Percentiles rank a stretch among this genome's conserved stretches.
Conservation (phyloP, 1,140 invertebrate species). For the Drosophila sucinea region DNA sequence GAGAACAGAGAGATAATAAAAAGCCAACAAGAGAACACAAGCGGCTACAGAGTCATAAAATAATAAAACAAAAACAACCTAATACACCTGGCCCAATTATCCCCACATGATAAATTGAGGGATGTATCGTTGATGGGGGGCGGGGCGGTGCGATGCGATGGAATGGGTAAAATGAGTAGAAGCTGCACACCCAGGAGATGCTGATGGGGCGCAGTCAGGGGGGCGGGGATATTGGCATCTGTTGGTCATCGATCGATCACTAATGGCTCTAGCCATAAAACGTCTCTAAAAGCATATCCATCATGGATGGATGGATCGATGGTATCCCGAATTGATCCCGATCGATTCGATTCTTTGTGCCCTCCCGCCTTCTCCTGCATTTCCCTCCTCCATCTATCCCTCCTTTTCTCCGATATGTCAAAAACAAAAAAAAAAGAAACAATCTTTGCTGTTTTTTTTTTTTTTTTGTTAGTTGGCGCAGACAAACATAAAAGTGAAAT, state of each 20-base stretch:
- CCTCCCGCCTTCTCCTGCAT: constrained; percentile 15
- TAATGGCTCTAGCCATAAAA: constrained; percentile 69
- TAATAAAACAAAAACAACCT: constrained; percentile 31
- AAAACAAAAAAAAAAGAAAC: constrained; percentile 11
- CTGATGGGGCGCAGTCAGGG: background rate
- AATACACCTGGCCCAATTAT: constrained; percentile 52
- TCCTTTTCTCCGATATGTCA: constrained; percentile 9
- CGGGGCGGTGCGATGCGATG: too few species aligned
- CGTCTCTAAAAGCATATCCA: constrained; percentile 56
- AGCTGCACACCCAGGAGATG: background rate
- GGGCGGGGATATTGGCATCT: constrained; percentile 3
- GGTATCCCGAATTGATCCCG: constrained; percentile 14
- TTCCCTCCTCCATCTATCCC: background rate
- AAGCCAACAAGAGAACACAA: constrained; percentile 32
- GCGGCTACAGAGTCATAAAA: constrained; percentile 19
- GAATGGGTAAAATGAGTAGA: too few species aligned
- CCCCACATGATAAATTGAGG: constrained; percentile 13
- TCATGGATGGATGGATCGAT: constrained; percentile 23
- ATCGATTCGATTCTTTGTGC: constrained; percentile 41
- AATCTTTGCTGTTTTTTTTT: constrained; percentile 31
- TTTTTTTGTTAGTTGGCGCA: constrained; percentile 79
- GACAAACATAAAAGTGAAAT: constrained; percentile 82
- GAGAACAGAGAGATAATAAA: constrained; percentile 17
- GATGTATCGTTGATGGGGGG: background rate
- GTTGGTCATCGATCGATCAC: constrained; percentile 38